Percentiles rank a stretch among this genome's conserved stretches.
Evolutionary conservation across 2,113 vertebrate species (phyloP).

Genomic region (Eurystomus gularis): DNA sequence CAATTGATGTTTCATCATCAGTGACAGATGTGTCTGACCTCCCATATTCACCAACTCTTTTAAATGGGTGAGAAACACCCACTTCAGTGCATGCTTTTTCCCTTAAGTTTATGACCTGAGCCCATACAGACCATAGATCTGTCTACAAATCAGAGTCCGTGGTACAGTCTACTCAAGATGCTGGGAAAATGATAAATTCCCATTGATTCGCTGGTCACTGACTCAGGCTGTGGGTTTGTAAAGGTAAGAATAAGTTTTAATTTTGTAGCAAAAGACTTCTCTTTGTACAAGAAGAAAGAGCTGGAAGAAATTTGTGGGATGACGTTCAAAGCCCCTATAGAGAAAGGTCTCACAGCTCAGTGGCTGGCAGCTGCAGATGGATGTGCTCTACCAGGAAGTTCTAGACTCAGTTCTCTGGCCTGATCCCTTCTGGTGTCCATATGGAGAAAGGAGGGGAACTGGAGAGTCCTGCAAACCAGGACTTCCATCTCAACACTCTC

Average conservation of each 20-base stretch:
- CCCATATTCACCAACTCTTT: background rate
- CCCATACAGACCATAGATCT: background rate
- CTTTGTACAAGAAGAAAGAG: background rate
- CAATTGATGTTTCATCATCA: background rate
- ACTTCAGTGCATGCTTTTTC: background rate
- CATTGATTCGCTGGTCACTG: background rate
- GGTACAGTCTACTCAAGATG: background rate
- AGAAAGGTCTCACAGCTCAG: background rate
- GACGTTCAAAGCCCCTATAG: background rate
- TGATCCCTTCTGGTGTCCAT: background rate
- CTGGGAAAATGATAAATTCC: background rate
- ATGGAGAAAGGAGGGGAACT: background rate
- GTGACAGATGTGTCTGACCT: background rate
- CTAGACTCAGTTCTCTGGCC: background rate
- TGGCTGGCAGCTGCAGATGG: background rate
- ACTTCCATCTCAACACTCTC: background rate
- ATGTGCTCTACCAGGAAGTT: background rate
- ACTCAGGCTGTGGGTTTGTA: background rate
- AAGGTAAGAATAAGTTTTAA: background rate
- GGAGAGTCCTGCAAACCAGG: background rate
- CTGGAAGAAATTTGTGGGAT: background rate
- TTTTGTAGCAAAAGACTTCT: background rate
- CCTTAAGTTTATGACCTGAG: background rate
- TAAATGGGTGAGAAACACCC: background rate
- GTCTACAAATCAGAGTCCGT: background rate